Conservation (phyloP, 1,140 invertebrate species). For the Zaprionus lachaisei region DNA sequence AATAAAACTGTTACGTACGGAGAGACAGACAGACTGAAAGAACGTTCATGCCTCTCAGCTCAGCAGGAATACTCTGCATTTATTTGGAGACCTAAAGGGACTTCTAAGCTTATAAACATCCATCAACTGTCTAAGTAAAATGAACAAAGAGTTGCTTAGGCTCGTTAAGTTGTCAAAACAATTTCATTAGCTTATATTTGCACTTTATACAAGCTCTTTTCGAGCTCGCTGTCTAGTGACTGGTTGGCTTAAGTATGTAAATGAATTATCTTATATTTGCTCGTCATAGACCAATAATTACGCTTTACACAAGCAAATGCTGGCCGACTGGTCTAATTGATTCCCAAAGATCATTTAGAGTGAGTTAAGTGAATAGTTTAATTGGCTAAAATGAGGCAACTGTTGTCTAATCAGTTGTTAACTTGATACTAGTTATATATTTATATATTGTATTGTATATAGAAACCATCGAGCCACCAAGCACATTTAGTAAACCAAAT, state of each 20-base stretch:
- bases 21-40: not conserved
- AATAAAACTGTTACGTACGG: not conserved
- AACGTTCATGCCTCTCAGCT: not conserved
- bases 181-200: not conserved
- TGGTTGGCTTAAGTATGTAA: not conserved
- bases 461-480: no score
- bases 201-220: no score
- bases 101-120: not conserved
- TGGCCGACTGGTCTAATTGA: not conserved
- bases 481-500: no score
- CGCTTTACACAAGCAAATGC: not conserved
- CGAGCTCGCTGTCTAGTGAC: no score
- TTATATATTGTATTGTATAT: no score
- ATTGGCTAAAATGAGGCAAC: not conserved
- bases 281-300: not conserved
- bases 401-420: no score
- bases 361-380: not conserved
- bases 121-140: not conserved
- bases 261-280: conserved; percentile 8
- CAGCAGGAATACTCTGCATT: conserved; percentile 5
- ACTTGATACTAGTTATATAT: no score
- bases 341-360: not conserved
- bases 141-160: not conserved
- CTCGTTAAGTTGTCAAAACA: no score
- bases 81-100: not conserved